Evolutionary conservation across 2,113 vertebrate genomes (phyloP).

Genomic region (Ptilorrhoa leucosticta): DNA sequence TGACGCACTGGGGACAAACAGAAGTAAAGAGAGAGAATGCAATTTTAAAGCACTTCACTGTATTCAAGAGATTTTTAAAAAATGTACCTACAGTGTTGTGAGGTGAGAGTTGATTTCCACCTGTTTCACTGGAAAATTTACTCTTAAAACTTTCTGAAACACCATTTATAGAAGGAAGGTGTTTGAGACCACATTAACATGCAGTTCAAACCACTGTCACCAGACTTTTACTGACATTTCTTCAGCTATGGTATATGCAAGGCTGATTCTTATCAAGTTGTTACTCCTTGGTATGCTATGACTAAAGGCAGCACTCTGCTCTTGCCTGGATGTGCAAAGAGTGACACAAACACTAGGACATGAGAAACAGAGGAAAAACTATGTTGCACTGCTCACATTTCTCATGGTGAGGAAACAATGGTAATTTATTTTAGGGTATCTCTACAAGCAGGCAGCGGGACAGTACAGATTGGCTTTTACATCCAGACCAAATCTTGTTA

Average conservation of each 20-base stretch:
- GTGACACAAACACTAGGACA: background rate
- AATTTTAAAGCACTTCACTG: background rate
- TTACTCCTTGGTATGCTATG: too few species aligned
- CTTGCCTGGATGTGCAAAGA: background rate
- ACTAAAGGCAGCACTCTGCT: background rate
- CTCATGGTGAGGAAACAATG: background rate
- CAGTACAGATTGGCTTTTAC: background rate
- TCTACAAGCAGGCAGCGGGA: background rate
- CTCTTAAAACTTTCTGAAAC: background rate
- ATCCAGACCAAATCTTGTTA: background rate
- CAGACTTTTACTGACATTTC: rapidly evolving
- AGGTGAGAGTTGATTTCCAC: background rate
- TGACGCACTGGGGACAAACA: background rate
- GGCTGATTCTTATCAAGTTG: rapidly evolving
- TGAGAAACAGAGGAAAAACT: background rate
- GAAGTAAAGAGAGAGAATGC: background rate
- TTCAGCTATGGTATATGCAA: rapidly evolving
- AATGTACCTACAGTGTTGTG: background rate
- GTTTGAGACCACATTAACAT: background rate
- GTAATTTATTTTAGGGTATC: background rate
- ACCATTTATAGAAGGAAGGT: background rate
- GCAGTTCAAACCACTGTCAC: background rate
- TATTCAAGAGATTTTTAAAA: background rate
- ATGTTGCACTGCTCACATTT: background rate
- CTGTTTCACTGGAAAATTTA: background rate